Conservation (phyloP, 1,140 invertebrate species). For the Tyrophagus putrescentiae region DNA sequence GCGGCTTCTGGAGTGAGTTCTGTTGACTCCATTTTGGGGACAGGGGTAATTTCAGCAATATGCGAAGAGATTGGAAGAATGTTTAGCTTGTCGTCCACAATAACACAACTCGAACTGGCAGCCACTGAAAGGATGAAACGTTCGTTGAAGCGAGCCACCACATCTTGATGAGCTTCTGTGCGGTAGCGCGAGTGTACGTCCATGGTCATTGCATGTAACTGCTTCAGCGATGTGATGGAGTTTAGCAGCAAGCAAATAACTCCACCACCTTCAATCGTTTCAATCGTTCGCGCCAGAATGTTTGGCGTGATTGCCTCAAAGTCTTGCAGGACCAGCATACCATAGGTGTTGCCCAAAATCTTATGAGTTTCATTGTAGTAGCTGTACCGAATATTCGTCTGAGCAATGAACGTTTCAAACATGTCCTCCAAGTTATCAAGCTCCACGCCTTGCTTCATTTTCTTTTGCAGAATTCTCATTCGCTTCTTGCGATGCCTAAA, state of each 20-base stretch:
- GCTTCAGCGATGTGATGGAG: conserved; percentile 70
- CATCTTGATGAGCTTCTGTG: conserved; percentile 82
- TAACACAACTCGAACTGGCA: conserved; percentile 69
- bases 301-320: conserved; percentile 99
- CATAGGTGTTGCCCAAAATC: conserved; percentile 89
- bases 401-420: conserved; percentile 89
- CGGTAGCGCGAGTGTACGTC: conserved; percentile 90
- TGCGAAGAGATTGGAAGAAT: conserved; percentile 83
- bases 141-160: conserved; percentile 91
- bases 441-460: conserved; percentile 71
- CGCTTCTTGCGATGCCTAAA: conserved; percentile 78
- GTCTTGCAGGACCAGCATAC: conserved; percentile 48
- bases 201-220: conserved; percentile 93
- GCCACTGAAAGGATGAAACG: conserved; percentile 79
- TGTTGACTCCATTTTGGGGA: conserved; percentile 34
- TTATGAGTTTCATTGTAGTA: conserved; percentile 94
- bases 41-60: conserved; percentile 57
- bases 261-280: conserved; percentile 97
- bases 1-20: conserved; percentile 30
- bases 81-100: conserved; percentile 74
- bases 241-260: conserved; percentile 70
- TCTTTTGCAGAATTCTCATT: conserved; percentile 69
- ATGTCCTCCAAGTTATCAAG: conserved; percentile 88
- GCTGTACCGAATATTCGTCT: conserved; percentile 90
- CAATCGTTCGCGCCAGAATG: conserved; percentile 84